phyloP scores from a whole-genome alignment of 2,888 invertebrate species.

The Cantharis rustica region DNA sequence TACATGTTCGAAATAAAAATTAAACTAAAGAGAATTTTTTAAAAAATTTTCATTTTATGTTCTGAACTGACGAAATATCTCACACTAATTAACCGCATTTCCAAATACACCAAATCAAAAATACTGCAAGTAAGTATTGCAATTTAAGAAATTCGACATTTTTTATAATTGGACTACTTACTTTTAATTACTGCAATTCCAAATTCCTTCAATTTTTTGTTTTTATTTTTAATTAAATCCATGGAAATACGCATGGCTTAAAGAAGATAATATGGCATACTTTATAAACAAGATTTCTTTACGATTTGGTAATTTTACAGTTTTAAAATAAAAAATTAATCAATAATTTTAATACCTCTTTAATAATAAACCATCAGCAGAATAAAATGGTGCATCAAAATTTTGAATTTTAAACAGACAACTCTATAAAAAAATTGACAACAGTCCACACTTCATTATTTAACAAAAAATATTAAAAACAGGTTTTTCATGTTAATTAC shows the following conservation, averaged over 20 bases:
- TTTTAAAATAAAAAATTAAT: not conserved
- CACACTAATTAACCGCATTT: not conserved
- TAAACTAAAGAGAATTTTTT: too few species aligned
- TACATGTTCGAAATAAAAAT: not conserved
- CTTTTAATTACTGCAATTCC: not conserved
- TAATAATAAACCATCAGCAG: not conserved
- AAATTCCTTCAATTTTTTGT: not conserved
- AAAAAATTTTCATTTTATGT: not conserved
- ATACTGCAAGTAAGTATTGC: not conserved
- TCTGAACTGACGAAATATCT: not conserved
- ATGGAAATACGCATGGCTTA: not conserved
- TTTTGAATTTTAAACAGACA: not conserved
- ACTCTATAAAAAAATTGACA: not conserved
- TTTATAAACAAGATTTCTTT: not conserved
- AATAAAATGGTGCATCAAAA: not conserved
- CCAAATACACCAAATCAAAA: not conserved
- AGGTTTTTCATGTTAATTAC: conserved; percentile 1
- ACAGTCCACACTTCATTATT: not conserved
- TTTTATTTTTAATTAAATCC: not conserved
- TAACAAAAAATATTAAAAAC: not conserved
- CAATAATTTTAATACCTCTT: not conserved
- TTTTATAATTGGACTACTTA: not conserved
- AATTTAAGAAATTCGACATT: not conserved
- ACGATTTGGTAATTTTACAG: not conserved
- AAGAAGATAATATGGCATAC: not conserved